Conservation (phyloP, 2,797 vertebrate species). For the Syngnathus acus region DNA sequence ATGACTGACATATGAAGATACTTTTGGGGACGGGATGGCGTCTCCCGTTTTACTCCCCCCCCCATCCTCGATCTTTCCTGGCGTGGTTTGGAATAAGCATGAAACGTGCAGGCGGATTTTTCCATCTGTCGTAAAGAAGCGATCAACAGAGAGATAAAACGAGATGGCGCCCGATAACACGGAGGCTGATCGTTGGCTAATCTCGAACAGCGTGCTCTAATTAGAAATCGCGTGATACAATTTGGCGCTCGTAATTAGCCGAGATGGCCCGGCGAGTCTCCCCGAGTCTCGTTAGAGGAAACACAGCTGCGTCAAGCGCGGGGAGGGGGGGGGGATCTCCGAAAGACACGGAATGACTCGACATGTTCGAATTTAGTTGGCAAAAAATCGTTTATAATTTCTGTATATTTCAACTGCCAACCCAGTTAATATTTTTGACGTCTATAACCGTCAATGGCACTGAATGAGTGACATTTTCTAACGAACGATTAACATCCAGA, state of each 20-base stretch:
- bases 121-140: constrained; percentile 11
- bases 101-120: background rate
- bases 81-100: background rate
- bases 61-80: too few species aligned
- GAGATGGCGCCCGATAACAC: constrained; percentile 82
- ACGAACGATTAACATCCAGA: too few species aligned
- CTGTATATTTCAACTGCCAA: too few species aligned
- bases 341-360: background rate
- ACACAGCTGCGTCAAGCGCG: constrained; percentile 80
- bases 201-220: constrained; percentile 95
- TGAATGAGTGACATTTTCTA: too few species aligned
- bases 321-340: too few species aligned
- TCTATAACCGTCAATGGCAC: too few species aligned
- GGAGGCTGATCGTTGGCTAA: constrained; percentile 94
- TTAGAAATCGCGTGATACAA: constrained; percentile 99
- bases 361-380: background rate
- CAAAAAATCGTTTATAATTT: too few species aligned
- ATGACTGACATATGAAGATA: constrained; percentile 3
- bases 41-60: background rate
- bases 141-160: constrained; percentile 71
- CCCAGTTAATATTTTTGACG: too few species aligned
- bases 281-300: constrained; percentile 89
- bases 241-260: constrained; percentile 98
- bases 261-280: constrained; percentile 92
- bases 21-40: constrained; percentile 3